Evolutionary conservation across 1,140 invertebrate species (phyloP).

Genomic region (Diorhabda sublineata): DNA sequence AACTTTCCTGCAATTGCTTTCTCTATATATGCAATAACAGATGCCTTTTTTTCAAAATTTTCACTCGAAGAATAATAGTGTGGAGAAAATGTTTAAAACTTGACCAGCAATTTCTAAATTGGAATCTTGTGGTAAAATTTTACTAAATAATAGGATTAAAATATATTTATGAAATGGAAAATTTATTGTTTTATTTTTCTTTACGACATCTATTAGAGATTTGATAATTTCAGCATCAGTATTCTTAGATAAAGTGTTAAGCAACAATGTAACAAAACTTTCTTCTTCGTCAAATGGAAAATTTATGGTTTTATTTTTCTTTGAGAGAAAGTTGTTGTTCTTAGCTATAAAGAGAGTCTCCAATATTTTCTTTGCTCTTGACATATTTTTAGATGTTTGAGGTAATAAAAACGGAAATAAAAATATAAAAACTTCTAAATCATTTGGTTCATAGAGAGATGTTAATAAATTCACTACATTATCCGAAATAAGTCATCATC

Average conservation of each 20-base stretch:
- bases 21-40: no score
- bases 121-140: conserved; percentile 22
- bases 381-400: conserved; percentile 47
- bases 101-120: conserved; percentile 17
- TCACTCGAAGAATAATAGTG: conserved; percentile 22
- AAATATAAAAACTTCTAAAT: conserved; percentile 45
- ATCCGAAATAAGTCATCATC: conserved; percentile 17
- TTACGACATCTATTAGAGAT: conserved; percentile 27
- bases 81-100: conserved; percentile 47
- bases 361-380: conserved; percentile 51
- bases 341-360: conserved; percentile 16
- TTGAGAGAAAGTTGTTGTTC: conserved; percentile 9
- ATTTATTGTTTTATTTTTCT: neutral
- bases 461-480: conserved; percentile 12
- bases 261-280: conserved; percentile 3
- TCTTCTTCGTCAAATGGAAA: no score
- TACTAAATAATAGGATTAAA: conserved; percentile 24
- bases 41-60: conserved; percentile 9
- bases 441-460: conserved; percentile 14
- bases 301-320: no score
- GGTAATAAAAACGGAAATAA: conserved; percentile 60
- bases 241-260: conserved; percentile 1
- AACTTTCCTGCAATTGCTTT: conserved; percentile 29
- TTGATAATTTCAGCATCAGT: conserved; percentile 2
- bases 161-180: no score